Evolutionary conservation across 2,888 invertebrate species (phyloP), one percentile per base, ranked within the genome.

Genomic region (Thymelicus acteon): DNA sequence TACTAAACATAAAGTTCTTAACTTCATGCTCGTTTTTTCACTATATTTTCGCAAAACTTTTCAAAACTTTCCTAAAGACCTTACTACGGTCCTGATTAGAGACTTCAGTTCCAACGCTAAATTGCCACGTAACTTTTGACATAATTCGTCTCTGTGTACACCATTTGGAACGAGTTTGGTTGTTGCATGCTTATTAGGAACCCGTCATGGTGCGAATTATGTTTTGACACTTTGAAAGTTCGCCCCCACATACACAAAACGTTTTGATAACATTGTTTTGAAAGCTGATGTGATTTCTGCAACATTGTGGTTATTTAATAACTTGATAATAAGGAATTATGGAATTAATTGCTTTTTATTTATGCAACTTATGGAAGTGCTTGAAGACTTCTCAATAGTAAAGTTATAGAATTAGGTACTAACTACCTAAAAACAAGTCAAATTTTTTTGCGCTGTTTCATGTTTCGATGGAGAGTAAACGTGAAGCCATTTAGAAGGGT

Each of bases 101-200:
- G 70, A 60, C 70, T 48, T 24, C 60, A 70, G 70, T 44, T 65
- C 64, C 52, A 52, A 70, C 64, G 64, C 31, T 70, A 65, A 70
- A 70, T 70, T 70, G 70, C 70, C 49, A 60, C 44, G 70, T 70
- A 70, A 70, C 70, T 70, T 70, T 70, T 70, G 70, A 70, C 64
- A 52, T 70, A 65, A 70, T 65, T 70, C 64, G 70, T 60, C 64
- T 70, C 65, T 70, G 70, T 69, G 68, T 70, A 65, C 64, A 60
- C 60, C 60, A 60, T 70, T 70, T 70, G 19, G 64, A 63, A 64
- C 64, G 63, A 60, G 58, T 64, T 64, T n/a, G 60, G 58, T 58
- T 60, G 70, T 64, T 63, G 69, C 69, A 69, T 69, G 69, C 69
- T 63, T 69, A 69, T 69, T 69, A 69, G 69, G 37, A 63, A 58